Percentiles rank a stretch among this genome's conserved stretches.
Evolutionary conservation across 2,888 invertebrate genomes (phyloP).

Genomic region (Hydroisotoma schaefferi): DNA sequence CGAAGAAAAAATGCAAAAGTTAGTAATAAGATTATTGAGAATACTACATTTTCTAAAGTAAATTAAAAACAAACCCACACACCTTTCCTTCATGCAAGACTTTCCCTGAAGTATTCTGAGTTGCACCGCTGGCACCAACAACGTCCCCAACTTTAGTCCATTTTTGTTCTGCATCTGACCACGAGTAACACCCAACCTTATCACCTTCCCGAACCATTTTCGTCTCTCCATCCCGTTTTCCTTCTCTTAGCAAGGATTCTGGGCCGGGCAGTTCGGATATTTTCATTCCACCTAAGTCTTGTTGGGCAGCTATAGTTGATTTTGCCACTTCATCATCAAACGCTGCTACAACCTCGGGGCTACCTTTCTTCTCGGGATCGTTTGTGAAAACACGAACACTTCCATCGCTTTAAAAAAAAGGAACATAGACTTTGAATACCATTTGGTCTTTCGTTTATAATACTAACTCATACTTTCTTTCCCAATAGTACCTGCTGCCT

Average conservation of each 20-base stretch:
- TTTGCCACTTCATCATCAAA: conserved; percentile 72
- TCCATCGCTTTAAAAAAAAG: conserved; percentile 66
- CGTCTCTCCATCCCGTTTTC: conserved; percentile 76
- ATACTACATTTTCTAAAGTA: conserved; percentile 7
- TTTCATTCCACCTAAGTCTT: conserved; percentile 80
- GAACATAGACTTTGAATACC: background rate
- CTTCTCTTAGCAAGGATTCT: conserved; percentile 71
- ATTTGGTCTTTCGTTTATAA: conserved; percentile 29
- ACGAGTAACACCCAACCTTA: conserved; percentile 73
- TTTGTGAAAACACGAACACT: conserved; percentile 78
- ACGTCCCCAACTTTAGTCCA: conserved; percentile 91
- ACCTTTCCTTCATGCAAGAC: conserved; percentile 78
- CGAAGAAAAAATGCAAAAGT: conserved; percentile 1
- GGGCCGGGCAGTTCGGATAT: conserved; percentile 81
- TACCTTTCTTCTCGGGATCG: conserved; percentile 67
- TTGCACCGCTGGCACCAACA: conserved; percentile 69
- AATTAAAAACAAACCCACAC: conserved; percentile 27
- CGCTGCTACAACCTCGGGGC: conserved; percentile 59
- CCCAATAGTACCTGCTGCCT: conserved; percentile 60
- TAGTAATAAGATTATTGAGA: background rate
- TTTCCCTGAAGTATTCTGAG: conserved; percentile 66
- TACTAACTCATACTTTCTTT: background rate
- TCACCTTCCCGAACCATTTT: conserved; percentile 72
- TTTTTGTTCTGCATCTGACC: conserved; percentile 63
- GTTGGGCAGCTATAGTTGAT: conserved; percentile 61